phyloP scores from a whole-genome alignment of 30 jellyfish, hydroid and myxozoan species.

The Haliclystus octoradiatus region DNA sequence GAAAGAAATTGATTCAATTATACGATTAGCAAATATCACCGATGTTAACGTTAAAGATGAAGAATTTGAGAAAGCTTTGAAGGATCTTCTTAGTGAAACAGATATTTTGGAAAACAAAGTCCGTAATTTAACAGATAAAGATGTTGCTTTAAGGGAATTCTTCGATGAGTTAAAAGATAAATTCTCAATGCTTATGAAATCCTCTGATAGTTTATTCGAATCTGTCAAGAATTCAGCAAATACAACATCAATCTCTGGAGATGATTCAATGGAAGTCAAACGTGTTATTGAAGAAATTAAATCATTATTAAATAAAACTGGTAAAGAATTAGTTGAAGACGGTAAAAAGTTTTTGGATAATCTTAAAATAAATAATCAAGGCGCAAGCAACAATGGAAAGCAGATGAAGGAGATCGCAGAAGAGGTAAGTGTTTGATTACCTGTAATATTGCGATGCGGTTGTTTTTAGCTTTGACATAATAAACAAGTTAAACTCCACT shows the following conservation, averaged over 20 bases:
- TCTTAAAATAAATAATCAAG: conserved; percentile 37
- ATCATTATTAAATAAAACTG: conserved; percentile 39
- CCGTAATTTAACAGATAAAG: conserved; percentile 32
- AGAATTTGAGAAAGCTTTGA: conserved; percentile 52
- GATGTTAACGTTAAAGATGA: conserved; percentile 31
- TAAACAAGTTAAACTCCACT: no score
- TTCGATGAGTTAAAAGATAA: conserved; percentile 37
- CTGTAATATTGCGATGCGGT: no score
- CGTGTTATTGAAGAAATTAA: conserved; percentile 65
- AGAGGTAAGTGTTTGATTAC: conserved; percentile 52
- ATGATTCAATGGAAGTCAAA: conserved; percentile 52
- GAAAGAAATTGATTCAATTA: conserved; percentile 32
- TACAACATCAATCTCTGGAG: conserved; percentile 31
- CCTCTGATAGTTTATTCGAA: conserved; percentile 16
- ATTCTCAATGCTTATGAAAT: conserved; percentile 26
- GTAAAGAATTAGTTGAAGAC: conserved; percentile 24
- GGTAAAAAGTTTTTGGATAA: conserved; percentile 32
- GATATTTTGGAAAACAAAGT: conserved; percentile 27
- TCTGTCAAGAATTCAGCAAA: conserved; percentile 37
- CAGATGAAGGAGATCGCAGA: conserved; percentile 78
- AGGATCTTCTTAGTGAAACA: conserved; percentile 29
- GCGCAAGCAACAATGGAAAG: conserved; percentile 60
- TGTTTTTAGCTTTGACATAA: no score
- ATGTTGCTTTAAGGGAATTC: conserved; percentile 40
- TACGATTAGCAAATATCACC: conserved; percentile 49